phyloP scores from a whole-genome alignment of 2,797 vertebrate genomes.

The Malacoctenus gilli region DNA sequence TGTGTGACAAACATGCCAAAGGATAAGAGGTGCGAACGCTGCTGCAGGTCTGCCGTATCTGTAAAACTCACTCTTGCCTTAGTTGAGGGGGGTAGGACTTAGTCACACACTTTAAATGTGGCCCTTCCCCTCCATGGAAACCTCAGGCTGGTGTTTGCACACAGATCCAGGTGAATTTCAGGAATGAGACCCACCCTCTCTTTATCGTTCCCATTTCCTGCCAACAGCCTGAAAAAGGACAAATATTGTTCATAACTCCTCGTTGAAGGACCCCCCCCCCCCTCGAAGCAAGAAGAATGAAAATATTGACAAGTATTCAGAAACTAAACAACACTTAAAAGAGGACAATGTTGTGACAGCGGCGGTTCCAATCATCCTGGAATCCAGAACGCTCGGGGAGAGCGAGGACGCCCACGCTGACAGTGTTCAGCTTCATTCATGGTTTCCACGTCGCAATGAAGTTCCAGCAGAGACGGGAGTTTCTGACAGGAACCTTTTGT shows the following conservation, averaged over 20 bases:
- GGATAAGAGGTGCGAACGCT: slow-evolving; percentile 15
- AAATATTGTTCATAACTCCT: slow-evolving; percentile 72
- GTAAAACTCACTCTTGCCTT: slow-evolving; percentile 40
- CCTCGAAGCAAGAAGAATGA: slow-evolving; percentile 12
- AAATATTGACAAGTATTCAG: slow-evolving; percentile 69
- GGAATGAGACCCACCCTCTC: slow-evolving; percentile 70
- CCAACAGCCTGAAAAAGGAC: slow-evolving; percentile 57
- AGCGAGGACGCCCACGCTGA: slow-evolving; percentile 45
- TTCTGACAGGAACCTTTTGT: too few species aligned
- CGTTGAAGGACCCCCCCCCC: slow-evolving; percentile 9
- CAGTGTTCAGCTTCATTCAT: slow-evolving; percentile 60
- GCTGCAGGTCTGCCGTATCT: slow-evolving; percentile 36
- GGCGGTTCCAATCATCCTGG: slow-evolving; percentile 56
- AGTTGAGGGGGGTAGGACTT: slow-evolving; percentile 23
- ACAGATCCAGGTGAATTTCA: slow-evolving; percentile 76
- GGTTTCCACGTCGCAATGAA: too few species aligned
- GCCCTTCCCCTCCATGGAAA: slow-evolving; percentile 55
- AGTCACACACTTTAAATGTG: slow-evolving; percentile 49
- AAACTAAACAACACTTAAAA: slow-evolving; percentile 67
- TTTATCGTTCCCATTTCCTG: slow-evolving; percentile 54
- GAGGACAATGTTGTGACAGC: slow-evolving; percentile 62
- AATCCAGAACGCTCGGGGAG: slow-evolving; percentile 53
- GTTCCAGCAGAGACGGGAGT: too few species aligned
- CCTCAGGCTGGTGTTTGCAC: slow-evolving; percentile 68
- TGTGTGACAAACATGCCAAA: slow-evolving; percentile 40